These are phyloP conservation scores for Philotrypesis tridentata DNA, from an alignment of 1,140 invertebrate genomes.

Conservation along the genomic window DNA sequence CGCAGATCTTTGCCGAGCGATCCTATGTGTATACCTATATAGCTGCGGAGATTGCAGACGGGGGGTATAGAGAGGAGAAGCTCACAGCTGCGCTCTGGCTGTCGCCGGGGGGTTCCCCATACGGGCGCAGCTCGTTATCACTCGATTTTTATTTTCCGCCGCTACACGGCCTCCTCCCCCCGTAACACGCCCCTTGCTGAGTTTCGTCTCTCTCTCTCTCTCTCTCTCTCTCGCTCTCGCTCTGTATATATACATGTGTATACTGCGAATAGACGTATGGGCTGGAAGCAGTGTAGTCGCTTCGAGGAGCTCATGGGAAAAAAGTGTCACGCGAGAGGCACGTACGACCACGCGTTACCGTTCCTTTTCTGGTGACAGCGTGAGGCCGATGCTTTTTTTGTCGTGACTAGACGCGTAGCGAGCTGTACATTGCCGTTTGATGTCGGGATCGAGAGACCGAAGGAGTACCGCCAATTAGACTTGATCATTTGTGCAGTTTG, in stretches of 20 bases:
- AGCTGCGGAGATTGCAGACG: conserved; percentile 8
- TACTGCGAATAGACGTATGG: background rate
- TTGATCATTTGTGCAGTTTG: background rate
- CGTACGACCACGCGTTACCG: conserved; percentile 42
- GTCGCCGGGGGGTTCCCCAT: conserved; percentile 63
- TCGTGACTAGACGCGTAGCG: background rate
- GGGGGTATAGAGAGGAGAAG: conserved; percentile 41
- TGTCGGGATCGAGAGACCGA: background rate
- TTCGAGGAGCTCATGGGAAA: conserved; percentile 45
- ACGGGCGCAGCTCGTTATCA: conserved; percentile 68
- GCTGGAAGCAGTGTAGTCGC: background rate
- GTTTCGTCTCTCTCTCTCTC: too few species aligned
- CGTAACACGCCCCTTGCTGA: conserved; percentile 20
- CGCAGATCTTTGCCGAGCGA: conserved; percentile 8
- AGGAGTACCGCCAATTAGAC: conserved; percentile 21
- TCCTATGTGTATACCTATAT: background rate
- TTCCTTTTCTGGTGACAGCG: background rate
- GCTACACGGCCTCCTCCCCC: conserved; percentile 50
- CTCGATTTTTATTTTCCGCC: conserved; percentile 53
- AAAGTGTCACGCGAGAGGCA: conserved; percentile 44
- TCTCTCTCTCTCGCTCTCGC: too few species aligned
- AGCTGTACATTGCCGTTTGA: background rate
- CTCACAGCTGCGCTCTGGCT: conserved; percentile 56
- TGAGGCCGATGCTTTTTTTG: background rate
- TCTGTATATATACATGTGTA: background rate